Evolutionary conservation across 2,888 invertebrate genomes (phyloP).

Genomic region (Polymixis flavicincta): DNA sequence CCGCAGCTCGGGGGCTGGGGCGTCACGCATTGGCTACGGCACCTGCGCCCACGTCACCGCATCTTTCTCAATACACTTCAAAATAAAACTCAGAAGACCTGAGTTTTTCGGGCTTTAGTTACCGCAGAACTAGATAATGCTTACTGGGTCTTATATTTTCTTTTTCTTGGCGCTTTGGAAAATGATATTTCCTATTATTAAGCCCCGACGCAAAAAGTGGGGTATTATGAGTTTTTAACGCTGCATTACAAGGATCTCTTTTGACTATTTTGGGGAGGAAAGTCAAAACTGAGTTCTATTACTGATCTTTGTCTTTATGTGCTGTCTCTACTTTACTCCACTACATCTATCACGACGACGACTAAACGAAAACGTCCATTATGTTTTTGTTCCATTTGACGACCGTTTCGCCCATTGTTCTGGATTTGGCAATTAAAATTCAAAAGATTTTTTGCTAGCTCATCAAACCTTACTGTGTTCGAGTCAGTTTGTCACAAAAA

Average conservation of each 20-base stretch:
- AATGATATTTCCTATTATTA: neutral
- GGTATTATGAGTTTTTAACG: neutral
- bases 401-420: slow-evolving; percentile 27
- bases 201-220: no score
- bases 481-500: neutral
- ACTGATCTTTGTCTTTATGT: neutral
- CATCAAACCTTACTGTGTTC: no score
- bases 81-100: neutral
- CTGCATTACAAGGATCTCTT: neutral
- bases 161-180: no score
- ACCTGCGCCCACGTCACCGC: slow-evolving; percentile 40
- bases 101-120: neutral
- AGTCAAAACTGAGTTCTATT: no score
- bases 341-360: slow-evolving; percentile 22
- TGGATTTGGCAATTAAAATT: slow-evolving; percentile 15
- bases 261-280: neutral
- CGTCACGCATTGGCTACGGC: slow-evolving; percentile 48
- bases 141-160: neutral
- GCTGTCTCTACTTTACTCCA: neutral
- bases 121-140: neutral
- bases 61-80: neutral
- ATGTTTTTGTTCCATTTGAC: slow-evolving; percentile 24
- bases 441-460: no score
- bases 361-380: slow-evolving; percentile 16
- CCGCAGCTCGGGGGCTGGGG: slow-evolving; percentile 38